Conservation (phyloP, 35 echinoderm and acorn worm genomes). For the Holothuria glaberrima region DNA sequence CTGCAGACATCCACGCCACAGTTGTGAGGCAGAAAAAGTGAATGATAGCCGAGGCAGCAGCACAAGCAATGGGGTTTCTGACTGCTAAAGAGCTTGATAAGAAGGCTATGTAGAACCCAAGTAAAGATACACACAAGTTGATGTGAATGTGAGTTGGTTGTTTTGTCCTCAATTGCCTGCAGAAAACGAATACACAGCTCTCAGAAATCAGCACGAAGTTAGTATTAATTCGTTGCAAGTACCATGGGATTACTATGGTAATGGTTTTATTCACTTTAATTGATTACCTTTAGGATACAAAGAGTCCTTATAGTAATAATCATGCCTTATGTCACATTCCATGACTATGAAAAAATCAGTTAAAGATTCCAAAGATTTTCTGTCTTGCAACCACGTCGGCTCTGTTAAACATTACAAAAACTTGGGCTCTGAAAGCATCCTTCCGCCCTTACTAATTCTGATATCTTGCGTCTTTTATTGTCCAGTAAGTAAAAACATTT, state of each 20-base stretch:
- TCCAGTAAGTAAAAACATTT: too few relatives aligned
- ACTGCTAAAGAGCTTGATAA: neutral
- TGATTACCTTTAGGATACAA: neutral
- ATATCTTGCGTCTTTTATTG: too few relatives aligned
- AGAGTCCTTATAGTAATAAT: neutral
- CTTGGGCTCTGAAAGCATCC: too few relatives aligned
- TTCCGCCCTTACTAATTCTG: too few relatives aligned
- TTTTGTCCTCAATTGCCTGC: neutral
- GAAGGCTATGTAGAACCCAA: constrained; percentile 20
- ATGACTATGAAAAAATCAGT: too few relatives aligned
- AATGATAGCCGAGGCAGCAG: neutral
- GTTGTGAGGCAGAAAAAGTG: constrained; percentile 23
- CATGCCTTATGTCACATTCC: too few relatives aligned
- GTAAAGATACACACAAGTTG: constrained; percentile 11
- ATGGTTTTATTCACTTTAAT: neutral
- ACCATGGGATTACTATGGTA: neutral
- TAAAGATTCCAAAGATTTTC: too few relatives aligned
- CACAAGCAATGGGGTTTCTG: neutral
- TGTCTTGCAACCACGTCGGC: too few relatives aligned
- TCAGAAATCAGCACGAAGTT: neutral
- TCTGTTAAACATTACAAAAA: too few relatives aligned
- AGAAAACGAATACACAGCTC: neutral
- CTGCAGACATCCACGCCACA: constrained; percentile 10
- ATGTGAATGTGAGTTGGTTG: neutral
- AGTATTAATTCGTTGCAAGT: neutral